Base-by-base conservation (phyloP, 2,888 invertebrate species). In the Spisula subtruncata region DNA sequence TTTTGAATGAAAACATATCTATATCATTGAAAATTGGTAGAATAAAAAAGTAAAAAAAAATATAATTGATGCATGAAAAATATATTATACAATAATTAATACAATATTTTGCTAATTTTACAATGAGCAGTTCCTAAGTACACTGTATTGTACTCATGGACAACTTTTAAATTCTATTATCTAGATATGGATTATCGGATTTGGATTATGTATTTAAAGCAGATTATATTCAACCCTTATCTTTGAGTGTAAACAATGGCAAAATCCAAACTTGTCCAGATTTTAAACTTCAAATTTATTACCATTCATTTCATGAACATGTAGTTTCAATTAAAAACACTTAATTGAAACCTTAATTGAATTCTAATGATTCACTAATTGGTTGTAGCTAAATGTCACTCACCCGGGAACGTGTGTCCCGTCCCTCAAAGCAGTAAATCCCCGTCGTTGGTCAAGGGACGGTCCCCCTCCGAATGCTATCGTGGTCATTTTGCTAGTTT, bases 391-490 rank as follows among this genome's bases (percentile, higher is more conserved):
- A 82, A 32, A 32, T 75, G 32, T 16, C 35, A 90, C 95, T 92
- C 94, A 97, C 97, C 97, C 97, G 48, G 97, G 97, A 66, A 97
- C 96, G 89, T 97, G 96, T 54, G 96, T 94, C 32, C 97, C 97
- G 85, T 96, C 96, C 92, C 96, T 95, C 66, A 97, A 92, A 12
- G 95, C 94, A 25, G 96, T 94, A 92, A 97, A 97, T 14, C 93
- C 93, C 83, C 96, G 92, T 83, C 97, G 95, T 92, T 96, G 96
- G 56, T 96, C 94, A 51, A 96, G 84, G 79, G 92, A 95, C n/a
- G 97, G 96, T 20, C 96, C 96, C 41, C 96, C 96, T 90, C 96
- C 96, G 86, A 95, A 96, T 66, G 94, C 94, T 48, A 96, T 95
- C 16, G 96, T 96, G 41, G 96, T 95, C 96, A 97, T 97, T 88